A percentile compares a stretch with the other conserved stretches of the same genome.
These are phyloP conservation scores for Tenualosa ilisha DNA, from an alignment of 2,797 vertebrate genomes.

Conservation along the genomic window DNA sequence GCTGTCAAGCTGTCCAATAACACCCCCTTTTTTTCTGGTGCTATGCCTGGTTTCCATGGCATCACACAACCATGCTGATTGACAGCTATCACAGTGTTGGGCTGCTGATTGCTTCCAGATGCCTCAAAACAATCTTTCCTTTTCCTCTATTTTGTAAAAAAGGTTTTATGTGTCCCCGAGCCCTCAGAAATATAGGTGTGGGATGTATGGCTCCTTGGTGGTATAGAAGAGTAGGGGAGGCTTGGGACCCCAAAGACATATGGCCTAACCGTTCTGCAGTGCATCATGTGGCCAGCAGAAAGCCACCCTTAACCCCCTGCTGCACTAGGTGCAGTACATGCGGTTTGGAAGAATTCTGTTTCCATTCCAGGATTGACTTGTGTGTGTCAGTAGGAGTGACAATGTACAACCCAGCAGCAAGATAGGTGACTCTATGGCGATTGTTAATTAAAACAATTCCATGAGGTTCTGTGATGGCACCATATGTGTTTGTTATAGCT, in stretches of 20 bases:
- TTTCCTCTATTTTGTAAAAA: constrained; percentile 17
- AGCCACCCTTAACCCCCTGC: background rate
- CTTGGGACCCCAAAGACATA: background rate
- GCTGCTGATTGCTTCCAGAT: constrained; percentile 3
- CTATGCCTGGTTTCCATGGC: background rate
- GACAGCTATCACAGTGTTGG: constrained; percentile 39
- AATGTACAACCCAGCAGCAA: background rate
- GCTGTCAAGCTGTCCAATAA: background rate
- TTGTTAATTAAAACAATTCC: background rate
- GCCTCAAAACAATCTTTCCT: constrained; percentile 20
- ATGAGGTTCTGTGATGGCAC: background rate
- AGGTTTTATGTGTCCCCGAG: constrained; percentile 26
- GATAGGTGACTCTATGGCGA: background rate
- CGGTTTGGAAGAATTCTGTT: background rate
- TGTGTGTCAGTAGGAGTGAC: background rate
- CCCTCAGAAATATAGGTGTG: constrained; percentile 7
- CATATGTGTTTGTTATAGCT: background rate
- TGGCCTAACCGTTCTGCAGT: background rate
- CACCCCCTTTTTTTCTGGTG: background rate
- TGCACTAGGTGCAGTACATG: background rate
- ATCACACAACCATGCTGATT: constrained; percentile 31
- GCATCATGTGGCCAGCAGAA: background rate
- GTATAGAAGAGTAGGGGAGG: background rate
- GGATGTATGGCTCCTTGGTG: constrained; percentile 17
- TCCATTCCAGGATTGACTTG: background rate